These are phyloP conservation scores for Ptyas mucosa DNA, from an alignment of 2,113 vertebrate genomes.

Conservation along the genomic window DNA sequence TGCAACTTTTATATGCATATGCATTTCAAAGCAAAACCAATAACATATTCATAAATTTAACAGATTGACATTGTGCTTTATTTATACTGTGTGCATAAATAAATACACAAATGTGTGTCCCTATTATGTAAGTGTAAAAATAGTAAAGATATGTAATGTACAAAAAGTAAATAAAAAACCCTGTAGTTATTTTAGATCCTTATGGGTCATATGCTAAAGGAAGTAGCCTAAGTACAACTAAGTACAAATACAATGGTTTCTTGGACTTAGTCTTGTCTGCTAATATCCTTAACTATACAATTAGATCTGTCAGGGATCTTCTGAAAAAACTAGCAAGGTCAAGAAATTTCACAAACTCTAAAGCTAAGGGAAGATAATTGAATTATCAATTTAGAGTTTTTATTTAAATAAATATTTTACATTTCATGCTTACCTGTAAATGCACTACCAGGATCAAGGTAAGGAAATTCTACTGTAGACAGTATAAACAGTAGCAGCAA, in stretches of 20 bases:
- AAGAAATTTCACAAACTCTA: constrained; percentile 87
- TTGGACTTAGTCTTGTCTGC: constrained; percentile 75
- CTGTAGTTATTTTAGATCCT: constrained; percentile 87
- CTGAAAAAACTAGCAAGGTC: constrained; percentile 84
- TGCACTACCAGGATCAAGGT: constrained; percentile 85
- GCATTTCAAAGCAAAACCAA: constrained; percentile 62
- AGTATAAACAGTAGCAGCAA: constrained; percentile 93
- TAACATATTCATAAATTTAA: constrained; percentile 67
- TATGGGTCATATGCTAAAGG: constrained; percentile 81
- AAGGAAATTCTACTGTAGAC: constrained; percentile 82
- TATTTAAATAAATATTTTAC: constrained; percentile 97
- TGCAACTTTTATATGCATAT: constrained; percentile 57
- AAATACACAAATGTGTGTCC: constrained; percentile 90
- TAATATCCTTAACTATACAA: constrained; percentile 80
- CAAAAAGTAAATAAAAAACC: constrained; percentile 76
- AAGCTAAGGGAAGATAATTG: constrained; percentile 88
- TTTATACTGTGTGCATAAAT: constrained; percentile 96
- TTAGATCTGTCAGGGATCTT: constrained; percentile 79
- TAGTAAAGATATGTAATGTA: constrained; percentile 98
- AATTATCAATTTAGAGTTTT: constrained; percentile 80
- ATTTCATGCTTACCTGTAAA: constrained; percentile 94
- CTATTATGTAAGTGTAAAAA: constrained; percentile 96
- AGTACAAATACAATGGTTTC: constrained; percentile 75
- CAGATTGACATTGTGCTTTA: constrained; percentile 97
- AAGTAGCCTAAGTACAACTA: constrained; percentile 79